These are phyloP conservation scores for Bombus vancouverensis DNA, from an alignment of 1,140 invertebrate species.

Conservation along the genomic window DNA sequence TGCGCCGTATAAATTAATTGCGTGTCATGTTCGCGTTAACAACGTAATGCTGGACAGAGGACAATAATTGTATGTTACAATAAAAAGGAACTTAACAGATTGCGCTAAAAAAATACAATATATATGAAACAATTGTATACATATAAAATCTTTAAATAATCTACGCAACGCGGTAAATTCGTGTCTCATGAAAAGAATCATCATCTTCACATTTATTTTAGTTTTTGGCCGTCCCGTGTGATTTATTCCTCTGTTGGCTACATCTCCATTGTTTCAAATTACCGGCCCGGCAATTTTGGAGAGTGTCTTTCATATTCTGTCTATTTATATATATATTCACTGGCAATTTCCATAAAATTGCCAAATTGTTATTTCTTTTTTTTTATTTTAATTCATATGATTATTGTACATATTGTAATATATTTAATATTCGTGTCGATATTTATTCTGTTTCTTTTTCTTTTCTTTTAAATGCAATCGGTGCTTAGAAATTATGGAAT, in stretches of 20 bases:
- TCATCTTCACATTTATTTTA: not conserved
- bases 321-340: conserved; percentile 1
- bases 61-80: conserved; percentile 69
- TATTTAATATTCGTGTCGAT: not conserved
- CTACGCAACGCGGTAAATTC: conserved; percentile 68
- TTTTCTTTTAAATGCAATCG: conserved; percentile 5
- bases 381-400: conserved; percentile 27
- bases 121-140: conserved; percentile 73
- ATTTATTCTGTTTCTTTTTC: not conserved
- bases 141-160: conserved; percentile 76
- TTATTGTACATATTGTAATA: not conserved
- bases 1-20: conserved; percentile 63
- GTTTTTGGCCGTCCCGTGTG: conserved; percentile 16
- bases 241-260: conserved; percentile 30
- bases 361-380: conserved; percentile 7
- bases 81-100: conserved; percentile 75
- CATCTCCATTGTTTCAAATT: conserved; percentile 70
- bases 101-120: conserved; percentile 78
- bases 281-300: conserved; percentile 70
- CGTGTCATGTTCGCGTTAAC: conserved; percentile 59
- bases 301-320: conserved; percentile 58
- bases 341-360: not conserved
- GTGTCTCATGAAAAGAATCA: not conserved
- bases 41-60: conserved; percentile 67
- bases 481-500: not conserved